Evolutionary conservation across 2,113 vertebrate genomes (phyloP), one percentile per base, ranked within the genome.

Genomic region (Anhinga anhinga): DNA sequence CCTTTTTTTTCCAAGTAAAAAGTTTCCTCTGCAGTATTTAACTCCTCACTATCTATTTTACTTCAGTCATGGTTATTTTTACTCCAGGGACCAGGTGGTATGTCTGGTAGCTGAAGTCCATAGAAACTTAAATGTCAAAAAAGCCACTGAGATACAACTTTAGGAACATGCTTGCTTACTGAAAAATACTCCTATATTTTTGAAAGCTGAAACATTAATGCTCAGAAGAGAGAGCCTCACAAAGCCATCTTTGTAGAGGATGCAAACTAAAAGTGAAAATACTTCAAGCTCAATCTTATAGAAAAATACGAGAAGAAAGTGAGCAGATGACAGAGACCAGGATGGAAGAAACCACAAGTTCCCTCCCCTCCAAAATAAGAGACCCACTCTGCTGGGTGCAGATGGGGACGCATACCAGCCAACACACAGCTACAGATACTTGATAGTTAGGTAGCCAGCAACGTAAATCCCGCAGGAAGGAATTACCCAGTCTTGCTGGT

Each of bases 1-100:
- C 25, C 59, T 70, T 67, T 62, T 79, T 40, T 21, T 11, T n/a
- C n/a, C 7, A 79, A 84, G 55, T 29, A 59, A 65, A 56, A 79
- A 15, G 9, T 79, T 91, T 79, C 45, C 36, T 29, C 50, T 88
- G 53, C 50, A 58, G 8, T 53, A 85, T 59, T 90, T 73, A 77
- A 82, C n/a, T 56, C 29, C 61, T 91, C 38, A 32, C 42, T 44
- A 34, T 73, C 88, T 79, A 70, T 72, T 88, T 94, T 71, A 80
- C 36, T 87, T 61, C 61, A 62, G 69, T n/a, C 3, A 0, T 16
- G 26, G 52, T 78, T 94, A 95, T 95, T 96, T 97, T 97, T 95
- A 88, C 49, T 66, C 36, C 42, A 86, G 47, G 56, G 49, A 93
- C 77, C 91, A 95, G 92, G 86, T 94, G 94, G 47, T 38, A 10